These are phyloP conservation scores for Choloepus hoffmanni DNA, from an alignment of 2,113 vertebrate species.

Conservation along the genomic window DNA sequence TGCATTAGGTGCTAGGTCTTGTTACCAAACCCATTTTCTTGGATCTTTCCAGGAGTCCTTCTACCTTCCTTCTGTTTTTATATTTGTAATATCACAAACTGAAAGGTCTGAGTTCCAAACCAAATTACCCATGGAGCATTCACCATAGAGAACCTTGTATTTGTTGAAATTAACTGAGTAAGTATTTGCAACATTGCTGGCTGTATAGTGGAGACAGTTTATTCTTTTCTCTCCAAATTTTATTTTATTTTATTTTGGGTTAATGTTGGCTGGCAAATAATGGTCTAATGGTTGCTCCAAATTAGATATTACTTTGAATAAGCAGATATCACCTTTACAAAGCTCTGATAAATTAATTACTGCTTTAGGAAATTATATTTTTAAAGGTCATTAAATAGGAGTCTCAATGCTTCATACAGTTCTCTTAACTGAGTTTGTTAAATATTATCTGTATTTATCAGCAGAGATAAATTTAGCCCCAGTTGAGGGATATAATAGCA, in stretches of 20 bases:
- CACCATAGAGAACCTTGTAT: not conserved
- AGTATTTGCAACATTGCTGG: not conserved
- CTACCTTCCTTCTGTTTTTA: not conserved
- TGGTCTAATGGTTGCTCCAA: slow-evolving; percentile 52
- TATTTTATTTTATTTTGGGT: slow-evolving; percentile 34
- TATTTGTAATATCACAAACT: not conserved
- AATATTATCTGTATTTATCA: slow-evolving; percentile 40
- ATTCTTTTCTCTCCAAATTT: slow-evolving; percentile 17
- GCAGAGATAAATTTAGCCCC: slow-evolving; percentile 7
- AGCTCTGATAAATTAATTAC: slow-evolving; percentile 46
- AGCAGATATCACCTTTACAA: slow-evolving; percentile 25
- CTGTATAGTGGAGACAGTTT: not conserved
- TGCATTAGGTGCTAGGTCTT: not conserved
- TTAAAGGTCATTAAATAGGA: slow-evolving; percentile 53
- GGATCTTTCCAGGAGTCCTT: slow-evolving; percentile 33
- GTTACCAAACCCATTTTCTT: not conserved
- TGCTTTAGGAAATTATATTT: slow-evolving; percentile 42
- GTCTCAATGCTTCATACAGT: not conserved
- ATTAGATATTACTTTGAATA: slow-evolving; percentile 59
- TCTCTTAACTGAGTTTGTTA: slow-evolving; percentile 31
- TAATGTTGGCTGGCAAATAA: slow-evolving; percentile 25
- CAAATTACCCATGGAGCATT: not conserved
- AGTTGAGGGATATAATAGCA: slow-evolving; percentile 8
- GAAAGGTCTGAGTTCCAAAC: slow-evolving; percentile 49
- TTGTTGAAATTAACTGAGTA: slow-evolving; percentile 31